Conservation (phyloP, 2,888 invertebrate genomes). For the Eristalis tenax region DNA sequence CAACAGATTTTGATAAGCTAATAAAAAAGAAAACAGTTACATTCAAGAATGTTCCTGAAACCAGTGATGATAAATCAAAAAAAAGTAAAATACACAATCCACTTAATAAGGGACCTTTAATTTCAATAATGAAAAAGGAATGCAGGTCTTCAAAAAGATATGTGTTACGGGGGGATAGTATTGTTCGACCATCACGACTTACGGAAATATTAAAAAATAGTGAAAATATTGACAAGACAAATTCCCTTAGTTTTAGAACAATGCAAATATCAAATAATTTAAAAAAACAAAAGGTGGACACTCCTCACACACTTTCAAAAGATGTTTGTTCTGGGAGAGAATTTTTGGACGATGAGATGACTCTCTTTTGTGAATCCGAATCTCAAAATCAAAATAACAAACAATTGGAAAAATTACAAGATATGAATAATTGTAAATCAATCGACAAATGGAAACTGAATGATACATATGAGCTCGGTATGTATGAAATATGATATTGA, state of each 20-base stretch:
- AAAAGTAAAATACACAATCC: conserved; percentile 84
- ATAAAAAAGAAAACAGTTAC: conserved; percentile 85
- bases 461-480: not conserved
- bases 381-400: not conserved
- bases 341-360: not conserved
- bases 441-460: conserved; percentile 23
- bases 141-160: conserved; percentile 84
- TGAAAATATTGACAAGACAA: conserved; percentile 82
- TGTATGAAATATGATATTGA: not conserved
- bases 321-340: not conserved
- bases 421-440: not conserved
- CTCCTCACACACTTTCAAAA: not conserved
- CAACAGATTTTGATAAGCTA: conserved; percentile 15
- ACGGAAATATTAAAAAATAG: conserved; percentile 85
- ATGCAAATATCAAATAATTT: not conserved
- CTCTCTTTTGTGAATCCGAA: not conserved
- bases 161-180: conserved; percentile 83
- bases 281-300: not conserved
- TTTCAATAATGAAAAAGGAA: conserved; percentile 86
- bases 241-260: conserved; percentile 79
- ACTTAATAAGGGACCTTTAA: conserved; percentile 84
- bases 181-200: conserved; percentile 85
- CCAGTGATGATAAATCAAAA: conserved; percentile 84
- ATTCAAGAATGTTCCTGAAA: conserved; percentile 84
- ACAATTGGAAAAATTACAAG: not conserved